These are phyloP conservation scores for Xestia ashworthii DNA, from an alignment of 2,888 invertebrate genomes.

Conservation along the genomic window DNA sequence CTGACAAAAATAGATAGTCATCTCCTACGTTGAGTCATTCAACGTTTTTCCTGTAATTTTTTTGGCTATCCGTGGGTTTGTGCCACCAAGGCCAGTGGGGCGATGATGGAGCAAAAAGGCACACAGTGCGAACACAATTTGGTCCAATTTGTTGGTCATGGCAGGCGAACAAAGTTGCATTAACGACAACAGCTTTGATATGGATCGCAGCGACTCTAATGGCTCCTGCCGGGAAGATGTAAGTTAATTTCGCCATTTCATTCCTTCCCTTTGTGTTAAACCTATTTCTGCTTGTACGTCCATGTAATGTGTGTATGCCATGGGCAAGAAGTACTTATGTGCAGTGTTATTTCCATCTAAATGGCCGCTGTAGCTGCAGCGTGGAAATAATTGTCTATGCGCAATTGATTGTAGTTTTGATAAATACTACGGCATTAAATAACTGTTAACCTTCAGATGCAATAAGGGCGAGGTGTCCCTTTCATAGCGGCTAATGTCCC, in stretches of 20 bases:
- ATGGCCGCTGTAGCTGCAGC: slow-evolving; percentile 27
- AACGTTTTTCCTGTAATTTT: slow-evolving; percentile 65
- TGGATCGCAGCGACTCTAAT: slow-evolving; percentile 46
- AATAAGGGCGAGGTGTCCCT: slow-evolving; percentile 76
- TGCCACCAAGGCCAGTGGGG: slow-evolving; percentile 69
- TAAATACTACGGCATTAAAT: slow-evolving; percentile 62
- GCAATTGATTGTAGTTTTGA: slow-evolving; percentile 52
- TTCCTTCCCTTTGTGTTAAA: slow-evolving; percentile 36
- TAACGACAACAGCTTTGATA: slow-evolving; percentile 40
- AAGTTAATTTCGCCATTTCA: slow-evolving; percentile 50
- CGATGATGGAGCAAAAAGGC: slow-evolving; percentile 67
- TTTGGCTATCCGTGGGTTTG: slow-evolving; percentile 58
- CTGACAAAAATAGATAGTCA: slow-evolving; percentile 55
- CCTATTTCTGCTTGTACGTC: slow-evolving; percentile 13
- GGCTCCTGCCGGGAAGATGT: slow-evolving; percentile 20
- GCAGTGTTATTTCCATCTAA: slow-evolving; percentile 31
- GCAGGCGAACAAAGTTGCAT: slow-evolving; percentile 44
- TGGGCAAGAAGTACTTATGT: slow-evolving; percentile 2
- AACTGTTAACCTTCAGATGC: slow-evolving; percentile 57
- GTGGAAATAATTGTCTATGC: slow-evolving; percentile 55
- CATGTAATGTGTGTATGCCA: no score
- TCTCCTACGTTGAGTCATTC: slow-evolving; percentile 66
- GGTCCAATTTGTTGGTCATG: slow-evolving; percentile 44
- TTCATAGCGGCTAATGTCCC: slow-evolving; percentile 82
- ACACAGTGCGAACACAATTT: slow-evolving; percentile 46